Base-by-base conservation (phyloP, 2,888 invertebrate species). In the Andrena trimmerana region DNA sequence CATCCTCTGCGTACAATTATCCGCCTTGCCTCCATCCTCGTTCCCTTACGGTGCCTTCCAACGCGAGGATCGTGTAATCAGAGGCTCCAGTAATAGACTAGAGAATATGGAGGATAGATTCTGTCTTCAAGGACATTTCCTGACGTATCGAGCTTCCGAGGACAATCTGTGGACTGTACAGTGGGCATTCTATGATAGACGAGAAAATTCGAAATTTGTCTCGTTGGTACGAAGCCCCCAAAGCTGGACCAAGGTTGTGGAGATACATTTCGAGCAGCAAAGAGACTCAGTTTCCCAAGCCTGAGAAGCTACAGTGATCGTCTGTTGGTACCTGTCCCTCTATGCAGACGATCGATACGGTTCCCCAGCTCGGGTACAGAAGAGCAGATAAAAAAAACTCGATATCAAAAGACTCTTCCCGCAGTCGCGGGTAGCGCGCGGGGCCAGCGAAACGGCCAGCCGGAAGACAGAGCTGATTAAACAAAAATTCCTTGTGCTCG, bases 1-100 rank as follows among this genome's bases (percentile, higher is more conserved):
- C 78, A 48, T 71, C 71, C 60, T 76, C 79, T 72, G 79, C 84
- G 60, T 76, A 83, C 83, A 84, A 78, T 85, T 84, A 84, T 74
- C 75, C 62, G 72, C 72, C 71, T 60, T 69, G 27, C 71, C 66
- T 80, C 78, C 70, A 16, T 81, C 70, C 71, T 54, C 29, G 42
- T 29, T 36, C 33, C 59, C 29, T 63, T 60, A 24, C 33, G 8
- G 4, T 8, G 27, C 33, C 20, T 54, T 31, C 29, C 16, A 52
- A 24, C 36, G 27, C 50, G 13, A 20, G 20, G 24, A 57, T 13
- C 10, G 24, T 31, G 31, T 20, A 69, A 57, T 36, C 54, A 4
- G 6, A n/a, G 57, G 29, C 36, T 48, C 48, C 1, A 27, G 42
- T n/a, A 27, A 27, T 59, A n/a, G 59, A 59, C 57, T 57, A 16